Base-by-base conservation (phyloP, 2,888 invertebrate species). In the Ypsolopha sequella region DNA sequence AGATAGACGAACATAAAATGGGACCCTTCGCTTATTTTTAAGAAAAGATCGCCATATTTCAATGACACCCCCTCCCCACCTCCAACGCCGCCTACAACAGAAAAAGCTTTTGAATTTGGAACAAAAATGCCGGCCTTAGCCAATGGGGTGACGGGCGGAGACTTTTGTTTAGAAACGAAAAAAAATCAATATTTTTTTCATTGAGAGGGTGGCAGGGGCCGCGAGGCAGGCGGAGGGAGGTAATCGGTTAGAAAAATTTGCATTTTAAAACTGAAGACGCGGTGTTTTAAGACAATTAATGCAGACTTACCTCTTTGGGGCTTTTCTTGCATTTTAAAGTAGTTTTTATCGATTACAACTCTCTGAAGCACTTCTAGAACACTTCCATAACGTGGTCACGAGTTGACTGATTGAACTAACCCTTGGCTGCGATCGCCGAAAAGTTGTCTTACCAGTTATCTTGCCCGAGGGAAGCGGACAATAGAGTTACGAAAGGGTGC, bases 391-490 rank as follows among this genome's bases (percentile, higher is more conserved):
- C 70, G 65, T 70, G 81, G 81, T 75, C 80, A 82, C 68, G 74
- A 61, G 61, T 58, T 63, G 61, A 85, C 85, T 85, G 78, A 76
- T n/a, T 13, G 11, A 34, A 45, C 6, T 72, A 81, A 82, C 84
- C 80, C 82, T 78, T 64, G 63, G 54, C 55, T 58, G 64, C 64
- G 57, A 65, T 58, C 75, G 82, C 79, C 78, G 79, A 81, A 80
- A 81, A 82, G 75, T 70, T 80, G 86, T 86, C 86, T 86, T 85
- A 84, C 86, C 82, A 76, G 86, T 86, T 86, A 78, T 85, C 85
- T 85, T 82, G 62, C 65, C 66, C 58, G 58, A 60, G 66, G 76
- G 79, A 58, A 64, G 58, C 54, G 60, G 57, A 76, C 78, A 76
- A 80, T 73, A 72, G 73, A 64, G 63, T 58, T 55, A 60, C 33